Conservation (phyloP, 2,797 vertebrate species). For the Eutrigla gurnardus region DNA sequence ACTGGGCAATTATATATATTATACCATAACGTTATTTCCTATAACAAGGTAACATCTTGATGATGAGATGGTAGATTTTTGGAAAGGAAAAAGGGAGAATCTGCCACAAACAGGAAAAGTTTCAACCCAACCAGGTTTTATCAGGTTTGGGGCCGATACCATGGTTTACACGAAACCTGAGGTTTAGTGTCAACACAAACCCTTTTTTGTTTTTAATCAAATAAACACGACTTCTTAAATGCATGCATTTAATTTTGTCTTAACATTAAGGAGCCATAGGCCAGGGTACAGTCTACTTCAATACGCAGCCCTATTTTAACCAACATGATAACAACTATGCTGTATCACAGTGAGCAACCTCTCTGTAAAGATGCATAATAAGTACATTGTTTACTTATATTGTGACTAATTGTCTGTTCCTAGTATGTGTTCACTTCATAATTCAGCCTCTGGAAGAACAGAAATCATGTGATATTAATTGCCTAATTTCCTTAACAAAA, state of each 20-base stretch:
- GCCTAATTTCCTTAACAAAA: slow-evolving; percentile 10
- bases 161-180: neutral
- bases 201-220: neutral
- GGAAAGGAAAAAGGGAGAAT: too few species aligned
- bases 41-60: too few species aligned
- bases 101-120: too few species aligned
- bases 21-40: too few species aligned
- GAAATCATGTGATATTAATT: slow-evolving; percentile 8
- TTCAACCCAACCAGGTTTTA: too few species aligned
- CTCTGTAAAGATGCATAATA: neutral
- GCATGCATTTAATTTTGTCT: neutral
- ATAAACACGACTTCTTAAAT: neutral
- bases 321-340: neutral
- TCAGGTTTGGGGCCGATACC: too few species aligned
- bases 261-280: neutral
- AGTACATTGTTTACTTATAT: slow-evolving; percentile 14
- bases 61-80: too few species aligned
- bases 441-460: slow-evolving; percentile 8
- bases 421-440: slow-evolving; percentile 11
- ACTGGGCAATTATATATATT: too few species aligned
- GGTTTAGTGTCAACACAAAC: neutral
- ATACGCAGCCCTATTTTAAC: neutral
- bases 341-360: neutral
- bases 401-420: slow-evolving; percentile 14
- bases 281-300: neutral